Evolutionary conservation across 1,140 invertebrate species (phyloP).

Genomic region (Drosophila yakuba): DNA sequence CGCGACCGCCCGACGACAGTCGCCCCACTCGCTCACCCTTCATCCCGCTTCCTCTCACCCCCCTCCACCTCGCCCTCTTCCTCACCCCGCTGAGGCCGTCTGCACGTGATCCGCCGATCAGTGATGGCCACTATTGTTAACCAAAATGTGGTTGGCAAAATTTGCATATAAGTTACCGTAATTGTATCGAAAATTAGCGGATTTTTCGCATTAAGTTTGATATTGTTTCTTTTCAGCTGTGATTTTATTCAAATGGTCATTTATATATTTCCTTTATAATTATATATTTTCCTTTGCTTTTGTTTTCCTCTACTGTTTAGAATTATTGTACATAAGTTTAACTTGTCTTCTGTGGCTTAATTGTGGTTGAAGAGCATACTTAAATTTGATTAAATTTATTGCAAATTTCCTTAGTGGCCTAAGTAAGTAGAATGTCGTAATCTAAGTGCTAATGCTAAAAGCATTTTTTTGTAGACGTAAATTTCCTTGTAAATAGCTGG

Average conservation of each 20-base stretch:
- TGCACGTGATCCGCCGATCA: slow-evolving; percentile 64
- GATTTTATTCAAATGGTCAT: neutral
- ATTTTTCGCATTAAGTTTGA: neutral
- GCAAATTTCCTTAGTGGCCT: neutral
- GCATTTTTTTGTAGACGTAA: neutral
- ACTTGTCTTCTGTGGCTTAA: too few species aligned
- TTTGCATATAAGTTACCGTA: slow-evolving; percentile 1
- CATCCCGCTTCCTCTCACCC: neutral
- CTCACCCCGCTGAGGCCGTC: neutral
- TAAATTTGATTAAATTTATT: neutral
- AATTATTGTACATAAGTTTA: too few species aligned
- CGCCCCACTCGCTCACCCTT: slow-evolving; percentile 28
- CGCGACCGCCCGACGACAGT: slow-evolving; percentile 65
- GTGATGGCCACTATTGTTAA: slow-evolving; percentile 23
- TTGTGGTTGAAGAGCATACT: neutral
- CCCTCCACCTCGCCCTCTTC: neutral
- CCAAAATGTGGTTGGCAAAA: slow-evolving; percentile 1
- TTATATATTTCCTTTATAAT: neutral
- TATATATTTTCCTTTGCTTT: neutral
- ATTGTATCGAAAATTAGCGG: neutral
- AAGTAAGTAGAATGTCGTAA: slow-evolving; percentile 8
- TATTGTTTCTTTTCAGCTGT: neutral
- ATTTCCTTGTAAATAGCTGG: slow-evolving; percentile 8
- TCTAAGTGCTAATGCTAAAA: neutral
- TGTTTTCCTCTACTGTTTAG: neutral